Percentiles rank a stretch among this genome's conserved stretches.
phyloP scores from a whole-genome alignment of 1,140 invertebrate species.

The Danaus melanippus region DNA sequence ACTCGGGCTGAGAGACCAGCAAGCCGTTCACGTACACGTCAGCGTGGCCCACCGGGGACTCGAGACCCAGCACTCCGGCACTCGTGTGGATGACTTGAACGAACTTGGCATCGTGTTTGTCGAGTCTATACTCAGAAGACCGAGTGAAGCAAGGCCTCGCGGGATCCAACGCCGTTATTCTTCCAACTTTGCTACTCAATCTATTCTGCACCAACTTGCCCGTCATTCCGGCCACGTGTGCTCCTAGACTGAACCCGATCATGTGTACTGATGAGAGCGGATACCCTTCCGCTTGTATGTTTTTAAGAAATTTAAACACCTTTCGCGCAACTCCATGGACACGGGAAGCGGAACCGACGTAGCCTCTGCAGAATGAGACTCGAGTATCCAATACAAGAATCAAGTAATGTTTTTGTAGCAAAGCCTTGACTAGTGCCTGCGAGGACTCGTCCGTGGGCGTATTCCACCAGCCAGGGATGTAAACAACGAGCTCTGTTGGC shows the following conservation, averaged over 20 bases:
- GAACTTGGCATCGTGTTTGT: constrained; percentile 56
- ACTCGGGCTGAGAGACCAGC: constrained; percentile 42
- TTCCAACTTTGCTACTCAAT: constrained; percentile 73
- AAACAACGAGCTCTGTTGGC: constrained; percentile 27
- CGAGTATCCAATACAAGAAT: constrained; percentile 45
- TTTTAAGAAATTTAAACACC: constrained; percentile 42
- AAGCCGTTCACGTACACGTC: constrained; percentile 56
- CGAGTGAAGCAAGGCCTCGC: constrained; percentile 77
- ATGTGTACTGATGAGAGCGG: constrained; percentile 74
- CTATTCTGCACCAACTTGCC: constrained; percentile 75
- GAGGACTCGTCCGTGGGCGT: constrained; percentile 48
- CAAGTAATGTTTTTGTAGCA: constrained; percentile 31
- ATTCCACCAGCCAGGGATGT: constrained; percentile 61
- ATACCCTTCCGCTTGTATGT: constrained; percentile 43
- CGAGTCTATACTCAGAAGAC: constrained; percentile 46
- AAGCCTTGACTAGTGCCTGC: constrained; percentile 36
- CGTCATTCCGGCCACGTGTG: constrained; percentile 82
- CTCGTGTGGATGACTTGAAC: constrained; percentile 71
- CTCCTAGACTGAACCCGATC: constrained; percentile 85
- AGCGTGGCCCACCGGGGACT: constrained; percentile 51
- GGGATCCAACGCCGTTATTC: constrained; percentile 84
- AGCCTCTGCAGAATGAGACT: constrained; percentile 40
- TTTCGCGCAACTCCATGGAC: constrained; percentile 38
- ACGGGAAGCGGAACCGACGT: constrained; percentile 41
- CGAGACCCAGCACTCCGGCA: constrained; percentile 52